Percentiles rank a stretch among this genome's conserved stretches.
phyloP scores from a whole-genome alignment of 30 jellyfish, hydroid and myxozoan genomes.

The Cassiopea xamachana region DNA sequence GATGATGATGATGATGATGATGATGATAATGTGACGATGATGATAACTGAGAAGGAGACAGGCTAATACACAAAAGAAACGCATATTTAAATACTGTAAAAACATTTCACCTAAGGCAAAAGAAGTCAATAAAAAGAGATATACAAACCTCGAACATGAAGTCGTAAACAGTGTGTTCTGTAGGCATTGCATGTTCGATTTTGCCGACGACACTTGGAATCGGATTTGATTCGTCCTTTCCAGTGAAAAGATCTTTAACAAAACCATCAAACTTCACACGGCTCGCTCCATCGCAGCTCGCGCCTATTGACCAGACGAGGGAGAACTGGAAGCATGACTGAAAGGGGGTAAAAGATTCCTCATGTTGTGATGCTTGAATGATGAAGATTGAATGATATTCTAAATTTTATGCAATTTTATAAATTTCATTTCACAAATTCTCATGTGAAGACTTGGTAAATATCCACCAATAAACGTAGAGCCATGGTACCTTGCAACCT shows the following conservation, averaged over 20 bases:
- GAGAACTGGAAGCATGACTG: conserved; percentile 94
- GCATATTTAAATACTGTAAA: no score
- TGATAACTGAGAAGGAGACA: neutral
- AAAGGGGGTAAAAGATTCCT: neutral
- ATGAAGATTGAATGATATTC: no score
- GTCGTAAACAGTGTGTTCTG: conserved; percentile 92
- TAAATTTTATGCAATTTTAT: no score
- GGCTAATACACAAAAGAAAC: no score
- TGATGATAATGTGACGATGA: neutral
- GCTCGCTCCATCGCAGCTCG: conserved; percentile 93
- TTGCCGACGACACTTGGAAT: conserved; percentile 88
- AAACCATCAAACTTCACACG: conserved; percentile 80
- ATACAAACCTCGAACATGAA: conserved; percentile 94
- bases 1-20: no score
- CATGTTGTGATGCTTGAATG: no score
- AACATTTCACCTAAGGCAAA: no score
- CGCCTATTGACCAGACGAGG: conserved; percentile 95
- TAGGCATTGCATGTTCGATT: conserved; percentile 87
- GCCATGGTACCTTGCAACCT: no score
- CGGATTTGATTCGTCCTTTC: conserved; percentile 90
- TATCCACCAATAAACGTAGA: no score
- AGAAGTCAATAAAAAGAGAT: no score
- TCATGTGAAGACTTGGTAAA: no score
- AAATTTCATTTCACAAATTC: no score
- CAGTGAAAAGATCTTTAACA: conserved; percentile 83